phyloP scores from a whole-genome alignment of 2,113 vertebrate genomes.

The Buteo buteo region DNA sequence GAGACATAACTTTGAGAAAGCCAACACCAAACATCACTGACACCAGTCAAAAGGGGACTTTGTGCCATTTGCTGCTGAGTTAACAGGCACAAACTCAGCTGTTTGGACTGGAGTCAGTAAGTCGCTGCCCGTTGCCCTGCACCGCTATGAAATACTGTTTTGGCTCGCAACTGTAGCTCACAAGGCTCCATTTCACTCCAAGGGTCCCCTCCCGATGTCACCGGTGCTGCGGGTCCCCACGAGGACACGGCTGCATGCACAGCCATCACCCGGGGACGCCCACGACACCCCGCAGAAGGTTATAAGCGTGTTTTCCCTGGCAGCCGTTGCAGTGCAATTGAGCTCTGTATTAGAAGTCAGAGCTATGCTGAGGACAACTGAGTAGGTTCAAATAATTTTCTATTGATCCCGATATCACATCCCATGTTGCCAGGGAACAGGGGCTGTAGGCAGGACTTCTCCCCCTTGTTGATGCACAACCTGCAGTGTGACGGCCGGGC shows the following conservation, averaged over 20 bases:
- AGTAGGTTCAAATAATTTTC: not conserved
- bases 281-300: rapidly evolving
- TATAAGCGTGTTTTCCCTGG: rapidly evolving
- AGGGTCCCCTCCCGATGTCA: not conserved
- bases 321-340: not conserved
- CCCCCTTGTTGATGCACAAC: not conserved
- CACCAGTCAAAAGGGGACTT: not conserved
- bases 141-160: rapidly evolving
- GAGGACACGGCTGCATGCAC: rapidly evolving
- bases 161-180: not conserved
- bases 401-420: rapidly evolving
- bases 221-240: rapidly evolving
- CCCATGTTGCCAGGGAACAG: not conserved
- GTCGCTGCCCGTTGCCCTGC: rapidly evolving
- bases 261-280: not conserved
- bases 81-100: not conserved
- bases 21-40: not conserved
- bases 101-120: not conserved
- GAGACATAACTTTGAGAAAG: not conserved
- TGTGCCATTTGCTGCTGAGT: not conserved
- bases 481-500: not conserved
- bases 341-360: not conserved
- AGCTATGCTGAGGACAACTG: rapidly evolving
- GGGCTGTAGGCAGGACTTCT: not conserved
- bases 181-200: not conserved